phyloP scores from a whole-genome alignment of 2,888 invertebrate species.

The Ditylenchus weischeri region DNA sequence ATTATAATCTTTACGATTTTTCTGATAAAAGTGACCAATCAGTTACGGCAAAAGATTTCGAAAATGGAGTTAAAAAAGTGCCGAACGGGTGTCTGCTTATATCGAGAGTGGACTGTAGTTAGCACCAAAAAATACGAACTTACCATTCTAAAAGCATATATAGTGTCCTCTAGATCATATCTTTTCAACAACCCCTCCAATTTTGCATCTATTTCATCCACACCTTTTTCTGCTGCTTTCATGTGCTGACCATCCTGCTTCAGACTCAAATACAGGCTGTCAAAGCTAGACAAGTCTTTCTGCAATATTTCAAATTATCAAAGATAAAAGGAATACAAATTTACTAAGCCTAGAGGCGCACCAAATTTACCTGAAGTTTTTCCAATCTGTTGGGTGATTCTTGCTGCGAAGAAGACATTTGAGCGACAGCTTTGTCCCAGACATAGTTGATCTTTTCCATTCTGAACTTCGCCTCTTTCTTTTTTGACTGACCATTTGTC shows the following conservation, averaged over 20 bases:
- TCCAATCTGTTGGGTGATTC: constrained; percentile 22
- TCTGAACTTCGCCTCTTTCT: constrained; percentile 33
- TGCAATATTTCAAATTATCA: too few relatives aligned
- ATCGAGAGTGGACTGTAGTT: too few relatives aligned
- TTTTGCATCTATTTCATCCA: constrained; percentile 43
- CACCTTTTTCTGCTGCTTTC: constrained; percentile 17
- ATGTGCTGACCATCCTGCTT: constrained; percentile 36
- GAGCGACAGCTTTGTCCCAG: constrained; percentile 49
- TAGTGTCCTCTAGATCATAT: constrained; percentile 44
- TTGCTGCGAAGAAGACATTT: constrained; percentile 23
- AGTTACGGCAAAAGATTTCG: too few relatives aligned
- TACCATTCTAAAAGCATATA: constrained; percentile 52
- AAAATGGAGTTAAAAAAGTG: too few relatives aligned
- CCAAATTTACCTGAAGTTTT: constrained; percentile 34
- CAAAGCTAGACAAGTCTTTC: constrained; percentile 47
- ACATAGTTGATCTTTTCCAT: constrained; percentile 54
- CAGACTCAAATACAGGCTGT: constrained; percentile 44
- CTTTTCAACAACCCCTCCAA: constrained; percentile 44
- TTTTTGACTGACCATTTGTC: too few relatives aligned
- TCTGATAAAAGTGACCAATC: too few relatives aligned
- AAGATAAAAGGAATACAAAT: too few relatives aligned
- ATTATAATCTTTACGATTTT: too few relatives aligned
- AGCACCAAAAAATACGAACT: not conserved
- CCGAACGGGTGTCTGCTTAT: too few relatives aligned
- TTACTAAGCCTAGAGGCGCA: too few relatives aligned